Base-by-base conservation (phyloP, 1,140 invertebrate species). In the Panagrolaimus sp. region DNA sequence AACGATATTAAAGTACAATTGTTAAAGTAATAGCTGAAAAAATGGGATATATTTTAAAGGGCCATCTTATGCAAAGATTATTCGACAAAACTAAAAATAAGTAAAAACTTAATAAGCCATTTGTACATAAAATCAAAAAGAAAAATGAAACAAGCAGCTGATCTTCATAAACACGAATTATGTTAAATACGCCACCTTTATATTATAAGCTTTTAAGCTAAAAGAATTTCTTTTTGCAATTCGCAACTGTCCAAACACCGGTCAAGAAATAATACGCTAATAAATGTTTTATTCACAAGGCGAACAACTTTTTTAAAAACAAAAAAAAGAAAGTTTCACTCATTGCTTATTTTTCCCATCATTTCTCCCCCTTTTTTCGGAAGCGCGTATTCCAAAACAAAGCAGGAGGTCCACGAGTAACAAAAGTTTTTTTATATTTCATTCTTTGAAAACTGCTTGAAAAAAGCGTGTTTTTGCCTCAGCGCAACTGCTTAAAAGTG, bases 201-300 rank as follows among this genome's bases (percentile, higher is more conserved):
- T 20, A 20, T 20, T 25, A 20, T 25, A 27, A 57, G n/a, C 20
- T 27, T 25, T 57, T 57, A 20, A 25, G 11, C 8, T 20, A 27
- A 27, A 57, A 57, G 27, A 57, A 27, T 27, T n/a, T 11, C 13
- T 16, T 57, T 14, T 20, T 16, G 11, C 2, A 57, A 27, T 57
- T 57, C 27, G 8, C 27, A 27, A 57, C 51, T 57, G 20, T 25
- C 51, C 51, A 27, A 27, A 57, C 51, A 57, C 20, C 27, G 51
- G 51, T 27, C 51, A 27, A 57, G 51, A 27, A 57, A 57, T 20
- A 25, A 51, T 57, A 20, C 51, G 20, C 51, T 57, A 57, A 57
- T 57, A 27, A 57, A 57, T 27, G 51, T 27, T 57, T 57, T 57
- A 27, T 57, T 57, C 51, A 57, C 20, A 57, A 57, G 51, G 20